These are phyloP conservation scores for Leptinotarsa haldemani DNA, from an alignment of 2,888 invertebrate species.

Conservation along the genomic window DNA sequence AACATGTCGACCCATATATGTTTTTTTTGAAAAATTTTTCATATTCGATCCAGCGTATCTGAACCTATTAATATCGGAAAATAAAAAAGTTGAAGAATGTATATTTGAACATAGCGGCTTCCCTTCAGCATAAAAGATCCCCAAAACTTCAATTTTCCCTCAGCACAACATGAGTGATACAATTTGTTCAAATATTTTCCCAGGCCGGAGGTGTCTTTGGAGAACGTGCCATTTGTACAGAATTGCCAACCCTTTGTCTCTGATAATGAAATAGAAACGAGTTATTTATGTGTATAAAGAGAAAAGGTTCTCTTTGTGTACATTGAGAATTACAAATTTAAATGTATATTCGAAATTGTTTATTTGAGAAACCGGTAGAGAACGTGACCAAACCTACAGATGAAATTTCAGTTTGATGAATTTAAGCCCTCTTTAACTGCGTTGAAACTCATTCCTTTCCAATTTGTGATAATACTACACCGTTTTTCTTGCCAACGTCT, in stretches of 20 bases:
- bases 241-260: slow-evolving; percentile 12
- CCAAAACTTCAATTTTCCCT: not conserved
- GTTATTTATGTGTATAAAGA: slow-evolving; percentile 15
- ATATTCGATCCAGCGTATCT: too few relatives aligned
- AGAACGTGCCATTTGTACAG: slow-evolving; percentile 17
- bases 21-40: too few relatives aligned
- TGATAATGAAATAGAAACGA: slow-evolving; percentile 23
- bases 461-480: too few relatives aligned
- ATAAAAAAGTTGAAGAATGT: too few relatives aligned
- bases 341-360: not conserved
- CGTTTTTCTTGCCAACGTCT: too few relatives aligned
- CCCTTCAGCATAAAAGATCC: not conserved
- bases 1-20: too few relatives aligned
- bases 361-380: too few relatives aligned
- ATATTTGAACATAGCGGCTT: too few relatives aligned
- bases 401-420: not conserved
- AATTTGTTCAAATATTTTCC: not conserved
- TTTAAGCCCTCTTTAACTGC: not conserved
- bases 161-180: not conserved
- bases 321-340: not conserved
- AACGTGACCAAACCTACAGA: not conserved
- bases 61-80: too few relatives aligned
- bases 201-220: not conserved
- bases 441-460: too few relatives aligned
- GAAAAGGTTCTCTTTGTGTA: not conserved